Evolutionary conservation across 2,888 invertebrate genomes (phyloP).

Genomic region (Lasioglossum zephyrum): DNA sequence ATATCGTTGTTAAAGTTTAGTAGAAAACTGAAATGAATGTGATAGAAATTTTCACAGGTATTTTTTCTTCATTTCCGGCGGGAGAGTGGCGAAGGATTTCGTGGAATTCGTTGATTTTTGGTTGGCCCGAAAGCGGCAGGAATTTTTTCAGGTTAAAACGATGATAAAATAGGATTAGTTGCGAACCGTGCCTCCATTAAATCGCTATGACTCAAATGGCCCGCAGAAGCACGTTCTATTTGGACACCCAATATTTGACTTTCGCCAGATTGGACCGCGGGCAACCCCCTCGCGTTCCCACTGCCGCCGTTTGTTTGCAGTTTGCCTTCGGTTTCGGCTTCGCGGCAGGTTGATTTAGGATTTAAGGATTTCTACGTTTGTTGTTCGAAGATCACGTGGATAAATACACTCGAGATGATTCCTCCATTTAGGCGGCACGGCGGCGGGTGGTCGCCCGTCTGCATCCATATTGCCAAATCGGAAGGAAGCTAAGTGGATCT

Average conservation of each 20-base stretch:
- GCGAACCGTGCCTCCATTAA: constrained; percentile 54
- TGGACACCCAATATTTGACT: constrained; percentile 82
- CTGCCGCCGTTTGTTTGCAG: constrained; percentile 78
- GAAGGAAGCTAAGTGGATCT: not conserved
- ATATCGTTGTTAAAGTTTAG: too few species aligned
- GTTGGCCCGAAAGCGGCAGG: not conserved
- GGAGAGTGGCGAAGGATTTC: not conserved
- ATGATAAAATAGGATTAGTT: constrained; percentile 34
- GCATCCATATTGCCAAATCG: constrained; percentile 40
- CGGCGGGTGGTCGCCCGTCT: constrained; percentile 65
- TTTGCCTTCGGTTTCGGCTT: constrained; percentile 73
- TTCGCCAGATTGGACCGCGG: constrained; percentile 75
- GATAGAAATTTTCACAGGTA: not conserved
- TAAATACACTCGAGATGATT: constrained; percentile 80
- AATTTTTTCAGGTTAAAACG: not conserved
- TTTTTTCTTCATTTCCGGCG: not conserved
- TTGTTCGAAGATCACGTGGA: constrained; percentile 81
- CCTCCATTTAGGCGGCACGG: constrained; percentile 72
- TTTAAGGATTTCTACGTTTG: constrained; percentile 82
- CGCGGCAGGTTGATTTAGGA: constrained; percentile 82
- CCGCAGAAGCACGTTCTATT: constrained; percentile 72
- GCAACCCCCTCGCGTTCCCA: constrained; percentile 53
- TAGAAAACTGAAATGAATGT: not conserved
- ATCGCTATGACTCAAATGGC: constrained; percentile 65
- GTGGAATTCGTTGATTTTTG: not conserved